Conservation (phyloP, 2,797 vertebrate species). For the Enteromius afrohamiltoni region DNA sequence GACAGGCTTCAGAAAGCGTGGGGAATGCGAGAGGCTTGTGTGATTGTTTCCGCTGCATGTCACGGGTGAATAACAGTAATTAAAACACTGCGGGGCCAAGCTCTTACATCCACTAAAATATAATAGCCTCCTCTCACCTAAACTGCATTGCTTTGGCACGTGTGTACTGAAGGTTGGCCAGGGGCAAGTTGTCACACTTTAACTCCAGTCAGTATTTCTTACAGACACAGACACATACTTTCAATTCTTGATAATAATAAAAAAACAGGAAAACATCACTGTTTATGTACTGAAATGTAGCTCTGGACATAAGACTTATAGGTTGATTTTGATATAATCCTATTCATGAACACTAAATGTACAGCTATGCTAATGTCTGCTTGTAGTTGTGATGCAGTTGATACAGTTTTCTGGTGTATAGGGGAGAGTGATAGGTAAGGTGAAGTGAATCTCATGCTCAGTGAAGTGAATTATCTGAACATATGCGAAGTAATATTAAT, state of each 20-base stretch:
- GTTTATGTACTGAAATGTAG: not conserved
- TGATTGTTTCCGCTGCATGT: conserved; percentile 9
- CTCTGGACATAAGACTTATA: not conserved
- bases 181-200: not conserved
- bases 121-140: not conserved
- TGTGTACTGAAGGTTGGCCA: conserved; percentile 2
- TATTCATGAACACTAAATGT: not conserved
- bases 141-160: not conserved
- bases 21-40: conserved; percentile 26
- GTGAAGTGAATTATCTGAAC: conserved; percentile 50
- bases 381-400: not conserved
- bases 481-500: conserved; percentile 51
- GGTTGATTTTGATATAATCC: not conserved
- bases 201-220: not conserved
- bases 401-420: not conserved
- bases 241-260: not conserved
- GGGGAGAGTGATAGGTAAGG: not conserved
- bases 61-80: conserved; percentile 35
- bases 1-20: conserved; percentile 39
- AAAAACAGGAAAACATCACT: not conserved
- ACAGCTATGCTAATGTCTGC: not conserved
- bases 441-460: conserved; percentile 30
- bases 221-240: not conserved
- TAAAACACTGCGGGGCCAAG: conserved; percentile 35
- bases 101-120: conserved; percentile 23